Evolutionary conservation across 2,113 vertebrate species (phyloP).

Genomic region (Sardina pilchardus): DNA sequence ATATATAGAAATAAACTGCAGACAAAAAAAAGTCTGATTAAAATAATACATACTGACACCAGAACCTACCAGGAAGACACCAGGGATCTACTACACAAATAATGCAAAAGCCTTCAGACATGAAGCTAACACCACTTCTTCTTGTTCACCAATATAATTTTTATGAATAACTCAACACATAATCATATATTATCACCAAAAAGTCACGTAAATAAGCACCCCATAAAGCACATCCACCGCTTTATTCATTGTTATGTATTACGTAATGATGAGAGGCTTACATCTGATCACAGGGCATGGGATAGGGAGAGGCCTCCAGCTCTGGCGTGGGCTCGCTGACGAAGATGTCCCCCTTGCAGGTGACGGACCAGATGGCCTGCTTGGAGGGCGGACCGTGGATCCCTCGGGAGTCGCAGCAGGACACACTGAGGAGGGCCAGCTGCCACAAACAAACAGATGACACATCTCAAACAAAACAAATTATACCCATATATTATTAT

Average conservation of each 20-base stretch:
- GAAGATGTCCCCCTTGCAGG: slow-evolving; percentile 96
- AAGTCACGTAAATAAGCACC: neutral
- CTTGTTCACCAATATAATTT: too few species aligned
- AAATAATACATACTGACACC: too few species aligned
- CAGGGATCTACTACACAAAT: neutral
- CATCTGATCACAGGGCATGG: slow-evolving; percentile 90
- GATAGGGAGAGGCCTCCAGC: slow-evolving; percentile 78
- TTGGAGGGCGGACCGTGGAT: slow-evolving; percentile 86
- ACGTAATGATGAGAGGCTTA: slow-evolving; percentile 61
- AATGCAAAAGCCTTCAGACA: too few species aligned
- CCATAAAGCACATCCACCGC: neutral
- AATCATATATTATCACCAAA: neutral
- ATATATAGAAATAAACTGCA: too few species aligned
- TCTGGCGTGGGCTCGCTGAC: slow-evolving; percentile 85
- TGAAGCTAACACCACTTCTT: too few species aligned
- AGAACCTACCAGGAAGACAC: too few species aligned
- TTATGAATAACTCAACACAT: too few species aligned
- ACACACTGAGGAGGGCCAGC: slow-evolving; percentile 86
- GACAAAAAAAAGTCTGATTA: too few species aligned
- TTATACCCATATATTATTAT: neutral
- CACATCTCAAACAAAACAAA: slow-evolving; percentile 14
- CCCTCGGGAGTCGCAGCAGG: slow-evolving; percentile 87
- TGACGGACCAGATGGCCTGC: slow-evolving; percentile 93
- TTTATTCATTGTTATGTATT: neutral
- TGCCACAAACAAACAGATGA: slow-evolving; percentile 52